phyloP scores from a whole-genome alignment of 2,797 vertebrate genomes.

The Micrastur ruficollis region DNA sequence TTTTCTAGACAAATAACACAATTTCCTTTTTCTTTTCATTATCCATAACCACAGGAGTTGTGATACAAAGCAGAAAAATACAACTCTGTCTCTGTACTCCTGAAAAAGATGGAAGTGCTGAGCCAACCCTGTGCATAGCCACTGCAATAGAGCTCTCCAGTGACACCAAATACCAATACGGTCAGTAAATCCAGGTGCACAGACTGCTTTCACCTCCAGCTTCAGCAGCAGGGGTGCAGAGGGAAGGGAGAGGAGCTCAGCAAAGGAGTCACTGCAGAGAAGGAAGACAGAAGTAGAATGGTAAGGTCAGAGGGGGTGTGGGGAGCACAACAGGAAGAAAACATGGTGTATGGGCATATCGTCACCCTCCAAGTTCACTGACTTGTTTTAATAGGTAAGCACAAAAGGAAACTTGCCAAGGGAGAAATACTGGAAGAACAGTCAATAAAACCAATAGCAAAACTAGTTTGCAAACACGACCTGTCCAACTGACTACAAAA shows the following conservation, averaged over 20 bases:
- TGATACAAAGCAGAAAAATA: not conserved
- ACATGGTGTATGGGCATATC: not conserved
- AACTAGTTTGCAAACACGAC: not conserved
- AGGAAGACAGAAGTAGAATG: not conserved
- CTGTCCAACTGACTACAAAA: not conserved
- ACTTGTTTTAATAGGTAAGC: not conserved
- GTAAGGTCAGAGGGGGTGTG: not conserved
- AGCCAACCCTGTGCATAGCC: accelerated
- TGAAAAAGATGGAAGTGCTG: not conserved
- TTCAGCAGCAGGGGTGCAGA: not conserved
- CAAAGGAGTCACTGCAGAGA: not conserved
- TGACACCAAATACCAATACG: accelerated
- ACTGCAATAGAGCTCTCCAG: accelerated
- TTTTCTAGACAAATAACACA: not conserved
- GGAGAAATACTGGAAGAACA: not conserved
- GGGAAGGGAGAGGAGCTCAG: not conserved
- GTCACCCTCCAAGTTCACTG: not conserved
- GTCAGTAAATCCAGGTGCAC: not conserved
- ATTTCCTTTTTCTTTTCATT: not conserved
- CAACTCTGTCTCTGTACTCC: not conserved
- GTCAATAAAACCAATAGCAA: not conserved
- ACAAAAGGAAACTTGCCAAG: not conserved
- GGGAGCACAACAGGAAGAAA: not conserved
- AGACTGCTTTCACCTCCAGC: not conserved
- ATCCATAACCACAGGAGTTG: not conserved